Evolutionary conservation across 1,140 invertebrate species (phyloP), one percentile per base, ranked within the genome.

Genomic region (Trichogramma pretiosum): DNA sequence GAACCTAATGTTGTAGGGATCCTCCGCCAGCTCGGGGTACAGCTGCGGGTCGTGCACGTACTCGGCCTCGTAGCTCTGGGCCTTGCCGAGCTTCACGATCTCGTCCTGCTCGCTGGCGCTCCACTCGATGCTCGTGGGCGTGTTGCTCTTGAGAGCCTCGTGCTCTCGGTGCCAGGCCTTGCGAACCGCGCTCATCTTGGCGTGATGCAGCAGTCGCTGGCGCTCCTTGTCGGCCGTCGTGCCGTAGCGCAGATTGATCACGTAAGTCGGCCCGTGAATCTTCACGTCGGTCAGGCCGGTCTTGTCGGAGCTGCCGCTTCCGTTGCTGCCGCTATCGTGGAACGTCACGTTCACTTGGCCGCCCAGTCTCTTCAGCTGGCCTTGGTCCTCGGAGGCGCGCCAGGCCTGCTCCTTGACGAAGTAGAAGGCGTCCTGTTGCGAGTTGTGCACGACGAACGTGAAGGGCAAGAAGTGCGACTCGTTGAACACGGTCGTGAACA

Each of bases 401-500:
- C 87, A 89, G 1, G 83, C 81, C 49, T 93, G 85, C 58, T 90
- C 85, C 65, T 97, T 96, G 1, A 95, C 89, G 64, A 97, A 96
- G 68, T 93, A 94, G 69, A 96, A 94, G 10, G 89, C 84, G 61
- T 95, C 92, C 63, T 93, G 89, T 54, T 87, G 82, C 2, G 84
- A 83, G 36, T 84, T 89, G 66, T 93, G 89, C 10, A 91, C 83
- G 2, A 91, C 84, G 57, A 93, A 89, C 3, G 86, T 87, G 57
- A 94, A 87, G 33, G 89, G 87, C 33, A 97, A 71, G 53, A 94
- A 78, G 59, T 85, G 83, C 0, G 92, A 93, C 46, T 87, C 79
- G 64, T 97, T 96, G 61, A 98, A 89, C 1, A 98, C 89, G 2
- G 89, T 89, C 1, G 89, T 93, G 57, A 93, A 89, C 0, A 94